phyloP scores from a whole-genome alignment of 35 echinoderm and acorn worm species.

The Strongylocentrotus purpuratus region DNA sequence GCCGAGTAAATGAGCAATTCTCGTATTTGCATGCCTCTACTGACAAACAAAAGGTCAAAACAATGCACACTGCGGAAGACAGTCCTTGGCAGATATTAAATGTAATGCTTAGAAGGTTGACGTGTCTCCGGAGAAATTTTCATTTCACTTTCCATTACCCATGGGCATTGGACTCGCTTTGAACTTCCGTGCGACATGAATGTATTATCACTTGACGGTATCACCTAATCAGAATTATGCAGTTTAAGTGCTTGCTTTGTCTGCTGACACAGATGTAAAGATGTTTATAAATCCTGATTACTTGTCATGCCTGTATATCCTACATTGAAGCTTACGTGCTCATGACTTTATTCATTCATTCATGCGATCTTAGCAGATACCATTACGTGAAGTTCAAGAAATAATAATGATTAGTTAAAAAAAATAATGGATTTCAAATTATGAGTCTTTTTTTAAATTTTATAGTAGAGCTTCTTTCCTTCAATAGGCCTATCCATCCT shows the following conservation, averaged over 20 bases:
- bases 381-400: too few species aligned
- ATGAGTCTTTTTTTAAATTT: too few species aligned
- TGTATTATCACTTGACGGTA: not conserved
- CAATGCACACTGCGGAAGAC: not conserved
- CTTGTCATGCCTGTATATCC: not conserved
- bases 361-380: too few species aligned
- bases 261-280: not conserved
- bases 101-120: not conserved
- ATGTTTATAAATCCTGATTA: not conserved
- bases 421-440: too few species aligned
- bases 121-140: not conserved
- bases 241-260: not conserved
- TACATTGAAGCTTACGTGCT: too few species aligned
- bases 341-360: too few species aligned
- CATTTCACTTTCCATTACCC: not conserved
- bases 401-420: too few species aligned
- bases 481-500: too few species aligned
- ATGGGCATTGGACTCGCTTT: not conserved
- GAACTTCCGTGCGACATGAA: not conserved
- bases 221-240: not conserved
- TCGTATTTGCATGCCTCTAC: too few species aligned
- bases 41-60: not conserved
- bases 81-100: not conserved
- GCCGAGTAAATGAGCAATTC: too few species aligned
- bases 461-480: too few species aligned